phyloP scores from a whole-genome alignment of 2,113 vertebrate genomes.

The Gymnorhina tibicen region DNA sequence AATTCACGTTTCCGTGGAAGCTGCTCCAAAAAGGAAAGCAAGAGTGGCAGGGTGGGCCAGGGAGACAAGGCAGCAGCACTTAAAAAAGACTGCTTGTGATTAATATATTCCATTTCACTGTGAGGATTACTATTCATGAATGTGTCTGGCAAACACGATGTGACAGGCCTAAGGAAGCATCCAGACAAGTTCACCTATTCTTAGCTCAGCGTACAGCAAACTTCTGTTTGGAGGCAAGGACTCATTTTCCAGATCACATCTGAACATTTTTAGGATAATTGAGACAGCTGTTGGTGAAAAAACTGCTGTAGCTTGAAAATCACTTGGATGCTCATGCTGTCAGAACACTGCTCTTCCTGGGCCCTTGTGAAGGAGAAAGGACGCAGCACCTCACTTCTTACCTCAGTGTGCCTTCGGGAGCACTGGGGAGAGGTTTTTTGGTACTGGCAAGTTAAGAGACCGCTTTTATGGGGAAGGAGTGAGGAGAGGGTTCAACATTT shows the following conservation, averaged over 20 bases:
- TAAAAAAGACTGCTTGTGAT: not conserved
- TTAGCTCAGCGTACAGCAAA: not conserved
- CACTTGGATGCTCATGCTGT: not conserved
- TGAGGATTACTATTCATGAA: not conserved
- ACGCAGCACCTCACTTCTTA: not conserved
- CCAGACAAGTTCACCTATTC: not conserved
- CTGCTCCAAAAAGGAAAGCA: not conserved
- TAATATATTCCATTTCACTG: not conserved
- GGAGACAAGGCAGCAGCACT: not conserved
- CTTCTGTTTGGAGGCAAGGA: not conserved
- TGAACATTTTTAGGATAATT: not conserved
- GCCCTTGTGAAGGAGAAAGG: not conserved
- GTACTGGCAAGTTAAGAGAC: not conserved
- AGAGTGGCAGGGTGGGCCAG: not conserved
- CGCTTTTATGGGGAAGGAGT: not conserved
- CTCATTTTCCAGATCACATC: slow-evolving; percentile 1
- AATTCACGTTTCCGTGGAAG: not conserved
- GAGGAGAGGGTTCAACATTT: not conserved
- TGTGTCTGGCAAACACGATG: not conserved
- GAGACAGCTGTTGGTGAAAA: slow-evolving; percentile 6
- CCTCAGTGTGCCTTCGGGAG: not conserved
- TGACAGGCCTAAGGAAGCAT: not conserved
- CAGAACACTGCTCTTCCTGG: not conserved
- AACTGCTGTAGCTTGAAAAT: not conserved
- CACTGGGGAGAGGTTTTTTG: not conserved